These are phyloP conservation scores for Maniola hyperantus DNA, from an alignment of 2,888 invertebrate species.

Conservation along the genomic window DNA sequence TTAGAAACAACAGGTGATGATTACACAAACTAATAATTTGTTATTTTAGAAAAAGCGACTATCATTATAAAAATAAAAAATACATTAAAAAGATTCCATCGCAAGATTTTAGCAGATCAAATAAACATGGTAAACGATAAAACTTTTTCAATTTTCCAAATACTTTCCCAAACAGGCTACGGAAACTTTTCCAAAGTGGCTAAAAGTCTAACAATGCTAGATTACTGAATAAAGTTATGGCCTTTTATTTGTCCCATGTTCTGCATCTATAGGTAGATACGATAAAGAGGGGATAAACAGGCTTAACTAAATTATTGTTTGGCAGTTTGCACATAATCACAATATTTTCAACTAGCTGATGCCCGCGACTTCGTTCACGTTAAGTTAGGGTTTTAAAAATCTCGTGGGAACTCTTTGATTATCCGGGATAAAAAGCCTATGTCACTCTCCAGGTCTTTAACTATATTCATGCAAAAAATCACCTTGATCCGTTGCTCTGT, in stretches of 20 bases:
- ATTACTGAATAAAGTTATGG: constrained; percentile 33
- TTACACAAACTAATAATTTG: no score
- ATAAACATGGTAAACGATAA: constrained; percentile 19
- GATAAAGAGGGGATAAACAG: not conserved
- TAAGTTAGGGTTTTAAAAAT: no score
- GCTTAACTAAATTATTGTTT: not conserved
- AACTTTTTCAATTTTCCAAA: constrained; percentile 24
- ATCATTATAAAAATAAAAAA: constrained; percentile 1
- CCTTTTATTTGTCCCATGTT: constrained; percentile 17
- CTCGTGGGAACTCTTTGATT: no score
- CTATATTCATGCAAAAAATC: no score
- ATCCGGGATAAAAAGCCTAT: no score
- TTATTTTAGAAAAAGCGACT: not conserved
- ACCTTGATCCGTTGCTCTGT: no score
- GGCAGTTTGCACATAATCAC: not conserved
- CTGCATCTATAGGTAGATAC: not conserved
- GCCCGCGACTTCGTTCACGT: no score
- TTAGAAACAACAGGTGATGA: no score
- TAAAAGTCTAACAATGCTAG: constrained; percentile 25
- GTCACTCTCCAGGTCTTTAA: no score
- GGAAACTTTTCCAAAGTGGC: constrained; percentile 26
- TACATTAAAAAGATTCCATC: constrained; percentile 1
- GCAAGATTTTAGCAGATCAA: constrained; percentile 17
- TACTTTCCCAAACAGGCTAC: constrained; percentile 15
- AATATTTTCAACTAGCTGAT: no score